Evolutionary conservation across 2,888 invertebrate genomes (phyloP).

Genomic region (Nemoura dubitans): DNA sequence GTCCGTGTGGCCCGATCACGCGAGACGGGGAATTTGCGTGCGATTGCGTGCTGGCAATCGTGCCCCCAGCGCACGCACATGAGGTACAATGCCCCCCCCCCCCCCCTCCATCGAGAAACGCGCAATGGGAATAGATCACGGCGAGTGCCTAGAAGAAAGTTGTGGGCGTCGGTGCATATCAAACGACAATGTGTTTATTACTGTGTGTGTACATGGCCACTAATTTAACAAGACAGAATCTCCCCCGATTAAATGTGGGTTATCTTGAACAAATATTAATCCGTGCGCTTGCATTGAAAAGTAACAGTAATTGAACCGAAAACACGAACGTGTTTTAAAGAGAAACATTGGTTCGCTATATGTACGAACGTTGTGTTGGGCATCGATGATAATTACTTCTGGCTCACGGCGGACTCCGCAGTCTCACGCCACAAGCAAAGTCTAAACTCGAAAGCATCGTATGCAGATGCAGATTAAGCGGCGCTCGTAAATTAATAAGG

Average conservation of each 20-base stretch:
- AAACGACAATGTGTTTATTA: background rate
- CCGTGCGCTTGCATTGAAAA: background rate
- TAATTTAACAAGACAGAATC: background rate
- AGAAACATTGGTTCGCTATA: background rate
- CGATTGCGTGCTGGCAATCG: background rate
- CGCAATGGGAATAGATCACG: background rate
- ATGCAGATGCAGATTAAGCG: background rate
- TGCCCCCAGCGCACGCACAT: background rate
- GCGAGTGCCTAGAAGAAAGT: background rate
- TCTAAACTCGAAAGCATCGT: background rate
- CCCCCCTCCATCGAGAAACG: too few species aligned
- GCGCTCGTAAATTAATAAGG: background rate
- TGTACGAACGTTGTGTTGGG: background rate
- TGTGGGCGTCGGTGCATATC: background rate
- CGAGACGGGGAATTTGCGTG: background rate
- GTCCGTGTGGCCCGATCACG: background rate
- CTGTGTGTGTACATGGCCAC: background rate
- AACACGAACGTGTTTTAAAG: background rate
- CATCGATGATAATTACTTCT: background rate
- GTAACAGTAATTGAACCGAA: background rate
- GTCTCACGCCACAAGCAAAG: too few species aligned
- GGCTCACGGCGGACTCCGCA: background rate
- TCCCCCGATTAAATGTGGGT: background rate
- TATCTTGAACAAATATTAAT: constrained; percentile 4
- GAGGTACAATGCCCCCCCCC: too few species aligned